A percentile compares a stretch with the other conserved stretches of the same genome.
phyloP scores from a whole-genome alignment of 2,113 vertebrate species.

The Corvus cornix region DNA sequence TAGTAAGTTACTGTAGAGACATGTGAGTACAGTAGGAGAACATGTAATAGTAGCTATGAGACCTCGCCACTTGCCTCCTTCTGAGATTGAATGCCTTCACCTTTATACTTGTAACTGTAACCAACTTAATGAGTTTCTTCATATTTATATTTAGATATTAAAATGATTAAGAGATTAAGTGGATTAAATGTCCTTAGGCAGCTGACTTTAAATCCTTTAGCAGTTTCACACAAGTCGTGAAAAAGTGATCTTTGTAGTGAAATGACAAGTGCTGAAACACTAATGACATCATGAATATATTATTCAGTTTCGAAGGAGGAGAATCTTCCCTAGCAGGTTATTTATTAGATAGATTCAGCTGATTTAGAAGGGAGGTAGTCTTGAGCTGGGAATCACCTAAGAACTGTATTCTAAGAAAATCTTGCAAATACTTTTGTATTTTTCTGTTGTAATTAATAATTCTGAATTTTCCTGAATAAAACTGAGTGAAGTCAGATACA shows the following conservation, averaged over 20 bases:
- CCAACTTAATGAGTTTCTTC: background rate
- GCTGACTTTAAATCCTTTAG: background rate
- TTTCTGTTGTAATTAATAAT: background rate
- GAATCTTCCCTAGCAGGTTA: background rate
- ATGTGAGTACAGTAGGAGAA: background rate
- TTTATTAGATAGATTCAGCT: background rate
- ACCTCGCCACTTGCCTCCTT: background rate
- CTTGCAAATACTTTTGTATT: background rate
- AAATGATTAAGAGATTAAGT: background rate
- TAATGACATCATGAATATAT: background rate
- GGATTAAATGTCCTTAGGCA: background rate
- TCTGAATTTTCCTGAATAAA: background rate
- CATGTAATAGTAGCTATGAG: background rate
- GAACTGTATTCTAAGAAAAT: background rate
- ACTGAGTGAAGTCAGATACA: background rate
- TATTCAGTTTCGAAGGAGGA: background rate
- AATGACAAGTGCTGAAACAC: background rate
- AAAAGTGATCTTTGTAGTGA: background rate
- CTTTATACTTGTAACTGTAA: background rate
- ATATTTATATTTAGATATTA: background rate
- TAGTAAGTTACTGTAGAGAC: background rate
- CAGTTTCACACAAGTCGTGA: background rate
- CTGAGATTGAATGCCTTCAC: background rate
- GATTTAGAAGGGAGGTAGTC: background rate
- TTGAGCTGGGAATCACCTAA: background rate